Percentiles rank a stretch among this genome's conserved stretches.
Evolutionary conservation across 2,888 invertebrate species (phyloP).

Genomic region (Blastobasis adustella): DNA sequence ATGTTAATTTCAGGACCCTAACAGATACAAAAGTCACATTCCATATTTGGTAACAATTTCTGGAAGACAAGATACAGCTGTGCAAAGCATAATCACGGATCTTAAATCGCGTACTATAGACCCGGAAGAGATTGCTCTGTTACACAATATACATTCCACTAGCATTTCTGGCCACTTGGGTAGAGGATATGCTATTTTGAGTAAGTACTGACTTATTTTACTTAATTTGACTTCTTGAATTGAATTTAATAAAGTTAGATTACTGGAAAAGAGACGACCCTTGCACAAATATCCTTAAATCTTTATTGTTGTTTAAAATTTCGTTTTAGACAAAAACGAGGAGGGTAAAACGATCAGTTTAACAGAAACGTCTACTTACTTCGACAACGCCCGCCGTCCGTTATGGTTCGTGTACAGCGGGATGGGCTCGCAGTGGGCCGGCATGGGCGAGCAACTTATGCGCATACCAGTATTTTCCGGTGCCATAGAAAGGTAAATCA

Average conservation of each 20-base stretch:
- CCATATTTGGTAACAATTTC: slow-evolving; percentile 46
- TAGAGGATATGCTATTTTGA: slow-evolving; percentile 44
- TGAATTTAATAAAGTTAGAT: too few relatives aligned
- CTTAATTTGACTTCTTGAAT: too few relatives aligned
- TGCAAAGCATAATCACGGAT: slow-evolving; percentile 31
- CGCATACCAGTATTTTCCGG: slow-evolving; percentile 74
- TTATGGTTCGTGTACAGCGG: slow-evolving; percentile 84
- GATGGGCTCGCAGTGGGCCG: slow-evolving; percentile 83
- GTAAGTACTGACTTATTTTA: slow-evolving; percentile 30
- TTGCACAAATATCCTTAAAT: too few relatives aligned
- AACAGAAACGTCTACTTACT: slow-evolving; percentile 32
- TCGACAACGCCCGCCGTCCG: slow-evolving; percentile 51
- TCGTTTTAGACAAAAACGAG: slow-evolving; percentile 28
- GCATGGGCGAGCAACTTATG: slow-evolving; percentile 80
- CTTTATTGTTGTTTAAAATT: too few relatives aligned
- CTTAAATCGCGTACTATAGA: slow-evolving; percentile 46
- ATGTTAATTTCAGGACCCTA: slow-evolving; percentile 27
- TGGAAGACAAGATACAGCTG: slow-evolving; percentile 36
- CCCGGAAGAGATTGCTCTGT: slow-evolving; percentile 47
- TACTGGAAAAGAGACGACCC: too few relatives aligned
- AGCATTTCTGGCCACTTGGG: slow-evolving; percentile 47
- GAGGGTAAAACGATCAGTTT: slow-evolving; percentile 34
- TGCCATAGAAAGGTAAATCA: slow-evolving; percentile 57
- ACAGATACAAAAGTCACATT: slow-evolving; percentile 36
- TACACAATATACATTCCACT: slow-evolving; percentile 43